These are phyloP conservation scores for Columbina picui DNA, from an alignment of 2,113 vertebrate species.

Conservation along the genomic window DNA sequence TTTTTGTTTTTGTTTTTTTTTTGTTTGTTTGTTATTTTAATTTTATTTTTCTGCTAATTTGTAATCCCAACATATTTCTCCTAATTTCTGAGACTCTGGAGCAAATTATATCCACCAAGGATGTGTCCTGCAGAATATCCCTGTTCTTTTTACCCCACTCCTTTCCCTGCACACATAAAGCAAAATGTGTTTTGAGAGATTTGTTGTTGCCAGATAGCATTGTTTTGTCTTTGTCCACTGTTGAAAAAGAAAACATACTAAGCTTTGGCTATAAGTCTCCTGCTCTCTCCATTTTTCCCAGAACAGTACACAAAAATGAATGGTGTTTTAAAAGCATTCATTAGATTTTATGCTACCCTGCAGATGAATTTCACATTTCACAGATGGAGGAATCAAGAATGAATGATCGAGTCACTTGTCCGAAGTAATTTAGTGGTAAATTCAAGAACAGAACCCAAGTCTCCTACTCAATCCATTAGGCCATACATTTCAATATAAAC, in stretches of 20 bases:
- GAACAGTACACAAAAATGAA: neutral
- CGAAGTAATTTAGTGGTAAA: neutral
- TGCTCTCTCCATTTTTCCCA: neutral
- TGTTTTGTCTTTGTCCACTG: neutral
- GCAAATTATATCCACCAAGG: neutral
- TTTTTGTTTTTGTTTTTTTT: too few species aligned
- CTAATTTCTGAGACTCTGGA: neutral
- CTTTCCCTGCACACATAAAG: neutral
- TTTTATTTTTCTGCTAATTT: neutral
- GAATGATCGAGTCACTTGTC: neutral
- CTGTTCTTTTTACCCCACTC: neutral
- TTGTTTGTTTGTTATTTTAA: too few species aligned
- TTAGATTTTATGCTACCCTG: neutral
- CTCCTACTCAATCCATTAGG: neutral
- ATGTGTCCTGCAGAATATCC: neutral
- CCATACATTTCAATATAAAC: neutral
- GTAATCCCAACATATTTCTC: neutral
- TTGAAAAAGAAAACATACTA: neutral
- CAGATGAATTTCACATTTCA: constrained; percentile 7
- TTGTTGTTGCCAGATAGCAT: neutral
- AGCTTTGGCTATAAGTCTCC: neutral
- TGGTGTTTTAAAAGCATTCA: neutral
- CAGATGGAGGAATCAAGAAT: constrained; percentile 2
- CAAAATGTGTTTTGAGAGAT: neutral
- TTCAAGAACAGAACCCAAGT: neutral